phyloP scores from a whole-genome alignment of 1,140 invertebrate species.

The Zaprionus davidi region DNA sequence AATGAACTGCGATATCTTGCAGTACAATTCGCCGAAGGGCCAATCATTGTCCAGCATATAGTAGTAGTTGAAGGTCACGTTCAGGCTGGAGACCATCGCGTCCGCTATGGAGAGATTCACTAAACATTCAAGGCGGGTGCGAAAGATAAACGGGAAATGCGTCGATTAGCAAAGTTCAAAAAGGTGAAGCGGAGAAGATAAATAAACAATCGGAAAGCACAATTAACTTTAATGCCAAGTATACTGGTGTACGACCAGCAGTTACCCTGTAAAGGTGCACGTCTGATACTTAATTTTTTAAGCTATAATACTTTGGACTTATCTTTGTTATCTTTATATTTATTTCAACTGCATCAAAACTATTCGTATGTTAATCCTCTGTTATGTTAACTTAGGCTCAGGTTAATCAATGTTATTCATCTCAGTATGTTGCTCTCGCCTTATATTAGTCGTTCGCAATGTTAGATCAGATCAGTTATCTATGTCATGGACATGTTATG shows the following conservation, averaged over 20 bases:
- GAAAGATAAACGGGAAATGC: conserved; percentile 36
- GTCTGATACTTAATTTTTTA: neutral
- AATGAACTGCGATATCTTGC: conserved; percentile 97
- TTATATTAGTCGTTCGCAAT: too few relatives aligned
- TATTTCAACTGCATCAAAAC: too few relatives aligned
- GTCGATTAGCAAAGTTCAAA: conserved; percentile 23
- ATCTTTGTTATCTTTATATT: neutral
- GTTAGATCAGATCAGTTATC: too few relatives aligned
- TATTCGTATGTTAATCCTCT: too few relatives aligned
- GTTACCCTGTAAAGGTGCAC: neutral
- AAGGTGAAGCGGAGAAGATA: neutral
- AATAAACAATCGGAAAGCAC: conserved; percentile 3
- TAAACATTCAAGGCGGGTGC: conserved; percentile 64
- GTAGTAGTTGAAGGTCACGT: conserved; percentile 96
- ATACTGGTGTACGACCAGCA: neutral
- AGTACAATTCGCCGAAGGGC: conserved; percentile 96
- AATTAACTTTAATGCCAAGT: neutral
- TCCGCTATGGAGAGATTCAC: conserved; percentile 97
- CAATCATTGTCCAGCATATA: conserved; percentile 97
- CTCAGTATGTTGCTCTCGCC: too few relatives aligned
- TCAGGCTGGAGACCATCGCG: conserved; percentile 96
- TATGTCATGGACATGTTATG: neutral
- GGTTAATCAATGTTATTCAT: too few relatives aligned
- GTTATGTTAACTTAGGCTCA: too few relatives aligned
- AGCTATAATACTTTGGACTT: neutral